Conservation (phyloP, 1,140 invertebrate genomes). For the Lamellibrachia luymesi region DNA sequence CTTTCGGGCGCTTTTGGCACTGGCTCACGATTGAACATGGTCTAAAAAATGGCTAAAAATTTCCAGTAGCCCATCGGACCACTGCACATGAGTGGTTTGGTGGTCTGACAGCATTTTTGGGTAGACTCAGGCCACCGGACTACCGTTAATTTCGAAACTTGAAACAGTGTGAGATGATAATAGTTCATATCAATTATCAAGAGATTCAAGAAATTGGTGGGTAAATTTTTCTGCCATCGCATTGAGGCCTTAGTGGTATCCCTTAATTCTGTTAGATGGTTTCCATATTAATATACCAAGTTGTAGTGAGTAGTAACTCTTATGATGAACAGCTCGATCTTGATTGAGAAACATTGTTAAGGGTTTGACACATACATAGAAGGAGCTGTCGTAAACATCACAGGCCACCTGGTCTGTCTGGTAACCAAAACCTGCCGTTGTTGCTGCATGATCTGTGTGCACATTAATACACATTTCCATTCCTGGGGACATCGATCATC, state of each 20-base stretch:
- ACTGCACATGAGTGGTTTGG: too few species aligned
- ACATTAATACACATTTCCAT: not conserved
- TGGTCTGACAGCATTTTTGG: too few species aligned
- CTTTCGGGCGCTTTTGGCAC: too few species aligned
- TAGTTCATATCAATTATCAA: not conserved
- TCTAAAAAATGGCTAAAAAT: too few species aligned
- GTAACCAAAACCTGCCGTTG: not conserved
- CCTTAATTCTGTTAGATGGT: not conserved
- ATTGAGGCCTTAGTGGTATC: not conserved
- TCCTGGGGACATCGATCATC: not conserved
- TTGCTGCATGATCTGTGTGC: not conserved
- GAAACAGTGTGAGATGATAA: too few species aligned
- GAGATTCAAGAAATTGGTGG: not conserved
- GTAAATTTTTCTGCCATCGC: not conserved
- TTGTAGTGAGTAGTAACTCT: not conserved
- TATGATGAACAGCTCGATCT: not conserved
- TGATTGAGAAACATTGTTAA: not conserved
- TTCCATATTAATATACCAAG: not conserved
- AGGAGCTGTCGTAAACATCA: not conserved
- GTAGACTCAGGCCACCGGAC: too few species aligned
- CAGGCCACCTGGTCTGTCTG: not conserved
- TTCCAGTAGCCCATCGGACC: too few species aligned
- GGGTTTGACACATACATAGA: not conserved
- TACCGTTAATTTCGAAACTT: too few species aligned
- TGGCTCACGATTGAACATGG: too few species aligned